A percentile compares a stretch with the other conserved stretches of the same genome.
Evolutionary conservation across 2,113 vertebrate species (phyloP).

Genomic region (Mixornis gularis): DNA sequence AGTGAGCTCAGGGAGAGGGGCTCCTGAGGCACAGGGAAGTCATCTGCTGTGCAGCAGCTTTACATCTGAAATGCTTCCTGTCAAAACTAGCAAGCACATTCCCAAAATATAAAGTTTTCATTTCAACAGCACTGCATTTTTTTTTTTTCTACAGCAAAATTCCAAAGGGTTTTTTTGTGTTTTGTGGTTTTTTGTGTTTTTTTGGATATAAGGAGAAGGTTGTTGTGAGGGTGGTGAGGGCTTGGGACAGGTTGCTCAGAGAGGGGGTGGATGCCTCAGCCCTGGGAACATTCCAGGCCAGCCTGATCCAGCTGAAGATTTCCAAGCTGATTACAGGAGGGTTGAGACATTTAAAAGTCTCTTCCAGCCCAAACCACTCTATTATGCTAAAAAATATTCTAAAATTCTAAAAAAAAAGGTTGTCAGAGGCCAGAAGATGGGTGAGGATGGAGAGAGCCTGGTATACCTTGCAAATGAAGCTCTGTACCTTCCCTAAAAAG

Average conservation of each 20-base stretch:
- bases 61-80: neutral
- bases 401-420: too few species aligned
- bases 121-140: neutral
- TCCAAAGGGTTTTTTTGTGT: neutral
- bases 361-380: neutral
- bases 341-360: neutral
- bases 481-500: neutral
- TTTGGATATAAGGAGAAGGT: neutral
- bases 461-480: neutral
- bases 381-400: too few species aligned
- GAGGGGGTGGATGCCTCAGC: too few species aligned
- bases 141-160: neutral
- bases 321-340: neutral
- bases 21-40: neutral
- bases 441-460: neutral
- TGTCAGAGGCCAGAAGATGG: neutral
- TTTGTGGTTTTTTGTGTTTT: neutral
- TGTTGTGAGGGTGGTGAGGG: neutral
- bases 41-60: neutral
- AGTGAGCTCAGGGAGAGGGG: neutral
- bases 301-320: neutral
- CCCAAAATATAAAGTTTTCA: neutral
- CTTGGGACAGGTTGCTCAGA: neutral
- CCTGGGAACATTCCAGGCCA: neutral
- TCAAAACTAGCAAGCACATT: neutral